A percentile compares a stretch with the other conserved stretches of the same genome.
These are phyloP conservation scores for Brevimyrus niger DNA, from an alignment of 2,113 vertebrate species.

Conservation along the genomic window DNA sequence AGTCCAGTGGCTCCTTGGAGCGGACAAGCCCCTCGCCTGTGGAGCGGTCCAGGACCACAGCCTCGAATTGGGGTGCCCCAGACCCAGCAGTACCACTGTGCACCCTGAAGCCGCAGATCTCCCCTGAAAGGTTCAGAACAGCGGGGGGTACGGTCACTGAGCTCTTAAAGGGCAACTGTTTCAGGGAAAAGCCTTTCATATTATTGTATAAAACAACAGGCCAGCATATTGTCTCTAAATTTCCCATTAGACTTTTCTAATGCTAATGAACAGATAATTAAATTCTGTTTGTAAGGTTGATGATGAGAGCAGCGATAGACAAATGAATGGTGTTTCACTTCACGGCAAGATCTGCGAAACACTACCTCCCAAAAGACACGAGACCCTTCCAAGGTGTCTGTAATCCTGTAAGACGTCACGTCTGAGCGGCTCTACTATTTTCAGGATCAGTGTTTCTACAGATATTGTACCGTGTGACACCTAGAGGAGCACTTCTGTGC, in stretches of 20 bases:
- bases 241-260: not conserved
- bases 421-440: not conserved
- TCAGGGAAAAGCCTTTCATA: not conserved
- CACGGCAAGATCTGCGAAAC: not conserved
- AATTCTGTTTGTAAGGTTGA: not conserved
- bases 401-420: not conserved
- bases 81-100: constrained; percentile 71
- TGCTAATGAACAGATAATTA: not conserved
- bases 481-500: not conserved
- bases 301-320: not conserved
- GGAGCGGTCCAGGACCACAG: constrained; percentile 89
- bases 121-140: constrained; percentile 59
- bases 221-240: not conserved
- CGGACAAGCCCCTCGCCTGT: constrained; percentile 93
- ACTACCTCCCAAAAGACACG: not conserved
- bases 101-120: constrained; percentile 94
- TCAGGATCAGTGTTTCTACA: constrained; percentile 1
- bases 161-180: not conserved
- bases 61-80: constrained; percentile 86
- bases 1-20: constrained; percentile 91
- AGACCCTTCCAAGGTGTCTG: not conserved
- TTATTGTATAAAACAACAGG: not conserved
- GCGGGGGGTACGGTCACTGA: not conserved
- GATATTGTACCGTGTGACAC: not conserved
- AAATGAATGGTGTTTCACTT: not conserved